These are phyloP conservation scores for Labia minor DNA, from an alignment of 2,888 invertebrate genomes.

Conservation along the genomic window DNA sequence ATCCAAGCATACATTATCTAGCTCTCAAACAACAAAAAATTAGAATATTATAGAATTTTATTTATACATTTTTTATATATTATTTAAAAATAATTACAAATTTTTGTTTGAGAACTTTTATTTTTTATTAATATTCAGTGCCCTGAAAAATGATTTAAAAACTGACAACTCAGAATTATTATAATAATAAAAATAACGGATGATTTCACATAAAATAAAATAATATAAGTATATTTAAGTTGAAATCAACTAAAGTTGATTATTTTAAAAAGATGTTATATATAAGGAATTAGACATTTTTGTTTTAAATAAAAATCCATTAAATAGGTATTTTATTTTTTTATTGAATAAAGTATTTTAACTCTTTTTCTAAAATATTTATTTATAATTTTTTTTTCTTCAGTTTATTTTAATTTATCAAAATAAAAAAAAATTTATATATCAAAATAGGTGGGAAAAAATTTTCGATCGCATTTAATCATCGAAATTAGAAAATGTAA, in stretches of 20 bases:
- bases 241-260: no score
- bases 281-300: conserved; percentile 23
- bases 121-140: conserved; percentile 26
- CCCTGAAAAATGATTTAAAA: conserved; percentile 25
- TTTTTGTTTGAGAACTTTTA: conserved; percentile 28
- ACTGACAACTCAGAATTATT: conserved; percentile 36
- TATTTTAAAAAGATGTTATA: conserved; percentile 26
- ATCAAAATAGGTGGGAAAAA: no score
- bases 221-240: no score
- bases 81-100: conserved; percentile 16
- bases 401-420: no score
- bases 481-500: no score
- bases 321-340: conserved; percentile 34
- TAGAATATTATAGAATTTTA: no score
- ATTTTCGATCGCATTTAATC: no score
- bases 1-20: conserved; percentile 20
- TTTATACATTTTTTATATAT: conserved; percentile 22
- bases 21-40: conserved; percentile 23
- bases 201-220: no score
- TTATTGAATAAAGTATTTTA: no score
- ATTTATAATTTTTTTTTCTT: no score
- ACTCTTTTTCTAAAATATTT: no score
- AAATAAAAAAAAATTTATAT: no score
- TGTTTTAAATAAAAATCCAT: conserved; percentile 18
- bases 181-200: conserved; percentile 20